A percentile compares a stretch with the other conserved stretches of the same genome.
phyloP scores from a whole-genome alignment of 1,140 invertebrate species.

The Capitella teleta region DNA sequence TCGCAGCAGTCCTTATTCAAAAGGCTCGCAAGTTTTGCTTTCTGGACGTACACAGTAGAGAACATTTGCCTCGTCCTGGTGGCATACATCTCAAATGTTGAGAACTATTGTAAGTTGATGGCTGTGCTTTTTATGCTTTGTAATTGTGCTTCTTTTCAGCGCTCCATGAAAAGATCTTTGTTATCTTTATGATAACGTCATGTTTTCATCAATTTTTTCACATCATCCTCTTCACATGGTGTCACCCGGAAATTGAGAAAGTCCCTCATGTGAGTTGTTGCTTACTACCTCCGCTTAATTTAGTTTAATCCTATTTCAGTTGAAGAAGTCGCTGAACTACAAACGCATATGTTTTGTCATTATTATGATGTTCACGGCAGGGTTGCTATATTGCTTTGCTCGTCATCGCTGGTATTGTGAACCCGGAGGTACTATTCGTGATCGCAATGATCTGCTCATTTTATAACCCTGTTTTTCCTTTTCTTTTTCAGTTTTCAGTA shows the following conservation, averaged over 20 bases:
- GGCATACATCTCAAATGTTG: conserved; percentile 82
- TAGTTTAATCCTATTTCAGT: too few species aligned
- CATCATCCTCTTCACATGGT: conserved; percentile 8
- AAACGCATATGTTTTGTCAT: too few species aligned
- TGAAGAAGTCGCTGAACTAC: too few species aligned
- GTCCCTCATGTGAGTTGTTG: too few species aligned
- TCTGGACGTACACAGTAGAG: conserved; percentile 74
- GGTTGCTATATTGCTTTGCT: too few species aligned
- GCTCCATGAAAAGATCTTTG: conserved; percentile 83
- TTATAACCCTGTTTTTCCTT: not conserved
- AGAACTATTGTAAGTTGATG: conserved; percentile 78
- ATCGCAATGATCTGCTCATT: too few species aligned
- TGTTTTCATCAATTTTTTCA: conserved; percentile 2
- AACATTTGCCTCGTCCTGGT: conserved; percentile 71
- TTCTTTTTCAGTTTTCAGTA: not conserved
- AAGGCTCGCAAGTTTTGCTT: conserved; percentile 58
- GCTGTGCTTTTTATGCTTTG: not conserved
- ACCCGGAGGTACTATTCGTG: too few species aligned
- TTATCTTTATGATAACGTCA: conserved; percentile 75
- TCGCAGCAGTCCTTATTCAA: conserved; percentile 40
- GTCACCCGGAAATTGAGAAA: conserved; percentile 8
- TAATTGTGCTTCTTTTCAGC: conserved; percentile 51
- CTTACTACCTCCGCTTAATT: too few species aligned
- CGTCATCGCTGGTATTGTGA: too few species aligned
- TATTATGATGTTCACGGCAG: too few species aligned